These are phyloP conservation scores for Marisa cornuarietis DNA, from an alignment of 1,140 invertebrate species.

Conservation along the genomic window DNA sequence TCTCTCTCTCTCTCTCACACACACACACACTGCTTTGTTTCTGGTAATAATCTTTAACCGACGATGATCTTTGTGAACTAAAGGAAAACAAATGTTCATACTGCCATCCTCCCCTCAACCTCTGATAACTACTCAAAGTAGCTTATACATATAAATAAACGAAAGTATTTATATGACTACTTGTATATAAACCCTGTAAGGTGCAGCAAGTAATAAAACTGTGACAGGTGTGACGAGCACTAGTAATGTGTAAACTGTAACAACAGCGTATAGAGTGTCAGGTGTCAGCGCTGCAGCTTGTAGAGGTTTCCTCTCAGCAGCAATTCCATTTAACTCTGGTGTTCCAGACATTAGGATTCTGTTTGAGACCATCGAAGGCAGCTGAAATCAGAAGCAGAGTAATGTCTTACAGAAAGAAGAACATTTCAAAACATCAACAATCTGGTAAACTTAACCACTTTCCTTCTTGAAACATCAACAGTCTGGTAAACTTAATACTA, in stretches of 20 bases:
- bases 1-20: no score
- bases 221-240: not conserved
- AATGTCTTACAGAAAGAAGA: not conserved
- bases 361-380: conserved; percentile 5
- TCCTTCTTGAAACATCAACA: not conserved
- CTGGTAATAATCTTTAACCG: no score
- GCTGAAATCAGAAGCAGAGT: not conserved
- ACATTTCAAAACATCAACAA: not conserved
- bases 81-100: no score
- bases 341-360: not conserved
- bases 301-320: not conserved
- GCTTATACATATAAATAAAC: no score
- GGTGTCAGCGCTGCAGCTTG: not conserved
- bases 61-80: no score
- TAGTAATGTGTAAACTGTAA: not conserved
- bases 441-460: no score
- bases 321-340: conserved; percentile 11
- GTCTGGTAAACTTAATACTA: no score
- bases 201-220: not conserved
- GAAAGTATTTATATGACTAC: not conserved
- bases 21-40: no score
- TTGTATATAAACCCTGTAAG: not conserved
- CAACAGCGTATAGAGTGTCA: not conserved
- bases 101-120: no score
- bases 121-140: no score